Evolutionary conservation across 2,113 vertebrate species (phyloP).

Genomic region (Paratilapia polleni): DNA sequence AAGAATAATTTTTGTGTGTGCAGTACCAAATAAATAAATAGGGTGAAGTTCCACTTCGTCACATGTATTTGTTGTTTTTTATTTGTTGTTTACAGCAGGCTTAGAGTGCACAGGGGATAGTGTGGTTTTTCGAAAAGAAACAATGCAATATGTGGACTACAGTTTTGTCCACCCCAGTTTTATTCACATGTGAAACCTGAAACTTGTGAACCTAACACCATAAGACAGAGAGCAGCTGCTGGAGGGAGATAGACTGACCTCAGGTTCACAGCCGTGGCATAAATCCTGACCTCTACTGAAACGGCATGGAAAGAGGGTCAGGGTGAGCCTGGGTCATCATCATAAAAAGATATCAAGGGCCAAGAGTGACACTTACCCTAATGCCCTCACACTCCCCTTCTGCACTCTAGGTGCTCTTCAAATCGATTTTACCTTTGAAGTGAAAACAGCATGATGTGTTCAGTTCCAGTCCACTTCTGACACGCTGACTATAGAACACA

Average conservation of each 20-base stretch:
- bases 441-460: constrained; percentile 48
- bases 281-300: constrained; percentile 50
- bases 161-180: constrained; percentile 24
- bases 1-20: neutral
- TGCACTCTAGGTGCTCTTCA: constrained; percentile 32
- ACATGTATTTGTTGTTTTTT: neutral
- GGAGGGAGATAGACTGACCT: constrained; percentile 49
- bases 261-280: constrained; percentile 33
- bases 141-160: neutral
- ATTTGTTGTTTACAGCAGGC: neutral
- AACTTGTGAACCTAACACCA: constrained; percentile 47
- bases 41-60: neutral
- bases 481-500: neutral
- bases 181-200: constrained; percentile 39
- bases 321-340: constrained; percentile 57
- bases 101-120: neutral
- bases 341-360: constrained; percentile 59
- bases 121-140: neutral
- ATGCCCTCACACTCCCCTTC: constrained; percentile 33
- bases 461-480: constrained; percentile 27
- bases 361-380: constrained; percentile 66
- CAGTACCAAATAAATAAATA: neutral
- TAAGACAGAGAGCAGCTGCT: constrained; percentile 66
- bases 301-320: constrained; percentile 33
- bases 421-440: constrained; percentile 58